Conservation (phyloP, 2,797 vertebrate species). For the Neoniphon sammara region DNA sequence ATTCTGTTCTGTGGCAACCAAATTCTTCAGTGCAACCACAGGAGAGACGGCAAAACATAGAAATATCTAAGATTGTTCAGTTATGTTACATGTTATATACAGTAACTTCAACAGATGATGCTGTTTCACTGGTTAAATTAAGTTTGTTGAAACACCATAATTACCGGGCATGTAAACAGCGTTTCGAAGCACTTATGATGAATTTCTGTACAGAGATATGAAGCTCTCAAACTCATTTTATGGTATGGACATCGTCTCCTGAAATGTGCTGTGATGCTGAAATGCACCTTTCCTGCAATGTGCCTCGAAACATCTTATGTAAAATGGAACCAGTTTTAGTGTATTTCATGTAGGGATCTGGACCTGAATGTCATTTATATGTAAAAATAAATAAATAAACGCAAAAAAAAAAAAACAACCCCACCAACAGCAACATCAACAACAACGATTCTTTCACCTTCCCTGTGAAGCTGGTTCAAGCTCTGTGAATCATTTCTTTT, state of each 20-base stretch:
- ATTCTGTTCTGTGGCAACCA: conserved; percentile 35
- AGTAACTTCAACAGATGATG: conserved; percentile 63
- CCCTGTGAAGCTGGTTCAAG: too few species aligned
- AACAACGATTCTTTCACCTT: too few species aligned
- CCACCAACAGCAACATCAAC: too few species aligned
- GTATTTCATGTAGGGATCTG: neutral
- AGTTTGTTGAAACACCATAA: conserved; percentile 61
- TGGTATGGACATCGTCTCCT: neutral
- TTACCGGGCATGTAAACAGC: conserved; percentile 58
- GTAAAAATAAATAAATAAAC: neutral
- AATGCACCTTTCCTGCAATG: conserved; percentile 4
- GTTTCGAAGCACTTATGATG: conserved; percentile 41
- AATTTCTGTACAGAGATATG: conserved; percentile 34
- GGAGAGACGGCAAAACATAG: conserved; percentile 17
- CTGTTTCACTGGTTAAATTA: conserved; percentile 61
- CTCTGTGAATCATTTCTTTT: neutral
- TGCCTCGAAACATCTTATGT: neutral
- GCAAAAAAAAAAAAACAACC: conserved; percentile 1
- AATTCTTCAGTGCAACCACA: conserved; percentile 55
- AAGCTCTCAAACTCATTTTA: conserved; percentile 3
- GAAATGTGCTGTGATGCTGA: conserved; percentile 10
- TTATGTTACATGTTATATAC: conserved; percentile 59
- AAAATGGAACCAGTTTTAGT: neutral
- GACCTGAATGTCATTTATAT: neutral
- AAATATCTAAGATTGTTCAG: conserved; percentile 45